Conservation (phyloP, 2,888 invertebrate genomes). For the Odontocolon sp. region DNA sequence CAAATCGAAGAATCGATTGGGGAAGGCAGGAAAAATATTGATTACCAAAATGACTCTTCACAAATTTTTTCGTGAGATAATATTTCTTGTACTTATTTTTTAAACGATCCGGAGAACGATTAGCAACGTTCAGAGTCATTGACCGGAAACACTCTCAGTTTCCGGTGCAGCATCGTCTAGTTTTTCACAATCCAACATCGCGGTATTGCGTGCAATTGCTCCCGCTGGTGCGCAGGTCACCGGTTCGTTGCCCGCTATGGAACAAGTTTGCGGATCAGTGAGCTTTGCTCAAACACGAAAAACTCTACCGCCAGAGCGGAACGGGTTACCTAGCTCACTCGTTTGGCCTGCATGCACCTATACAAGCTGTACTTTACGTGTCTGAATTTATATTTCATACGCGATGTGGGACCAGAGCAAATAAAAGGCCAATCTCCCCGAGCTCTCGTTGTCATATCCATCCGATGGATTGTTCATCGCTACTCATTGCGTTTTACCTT, state of each 20-base stretch:
- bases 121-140: background rate
- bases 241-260: constrained; percentile 48
- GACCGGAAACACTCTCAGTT: constrained; percentile 35
- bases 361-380: background rate
- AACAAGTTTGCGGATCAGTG: constrained; percentile 53
- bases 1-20: no score
- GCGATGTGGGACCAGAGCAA: constrained; percentile 19
- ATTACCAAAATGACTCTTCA: no score
- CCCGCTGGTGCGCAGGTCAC: constrained; percentile 15
- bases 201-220: background rate
- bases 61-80: no score
- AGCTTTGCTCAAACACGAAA: constrained; percentile 37
- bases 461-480: constrained; percentile 51
- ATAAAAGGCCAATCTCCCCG: constrained; percentile 40
- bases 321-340: constrained; percentile 4
- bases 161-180: constrained; percentile 17
- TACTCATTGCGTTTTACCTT: constrained; percentile 52
- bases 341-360: constrained; percentile 14
- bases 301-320: constrained; percentile 23
- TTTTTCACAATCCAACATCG: constrained; percentile 16
- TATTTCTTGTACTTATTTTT: background rate
- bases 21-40: no score
- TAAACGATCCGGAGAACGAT: background rate
- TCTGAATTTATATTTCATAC: background rate
- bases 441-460: constrained; percentile 27